phyloP scores from a whole-genome alignment of 2,113 vertebrate genomes.

The Columba janthina region DNA sequence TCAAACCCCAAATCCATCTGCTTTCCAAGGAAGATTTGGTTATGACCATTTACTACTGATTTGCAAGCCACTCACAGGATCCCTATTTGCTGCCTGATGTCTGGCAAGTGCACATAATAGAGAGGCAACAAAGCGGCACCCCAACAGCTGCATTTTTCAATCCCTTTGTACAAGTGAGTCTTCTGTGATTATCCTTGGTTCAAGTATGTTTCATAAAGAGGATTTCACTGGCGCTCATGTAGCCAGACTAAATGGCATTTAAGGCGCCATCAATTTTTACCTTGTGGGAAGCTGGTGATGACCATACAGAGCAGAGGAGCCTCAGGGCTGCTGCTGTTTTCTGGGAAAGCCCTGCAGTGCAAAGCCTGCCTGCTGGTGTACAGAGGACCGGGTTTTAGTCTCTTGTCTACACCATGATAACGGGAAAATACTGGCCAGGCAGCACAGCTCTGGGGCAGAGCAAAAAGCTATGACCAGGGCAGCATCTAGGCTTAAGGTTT shows the following conservation, averaged over 20 bases:
- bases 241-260: neutral
- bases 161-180: neutral
- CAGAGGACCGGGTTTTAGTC: neutral
- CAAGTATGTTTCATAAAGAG: neutral
- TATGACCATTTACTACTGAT: neutral
- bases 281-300: neutral
- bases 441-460: neutral
- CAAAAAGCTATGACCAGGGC: neutral
- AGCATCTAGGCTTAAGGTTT: neutral
- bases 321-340: accelerated
- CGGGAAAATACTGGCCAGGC: neutral
- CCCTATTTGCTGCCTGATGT: neutral
- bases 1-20: neutral
- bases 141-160: neutral
- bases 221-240: neutral
- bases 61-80: neutral
- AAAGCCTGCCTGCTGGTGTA: neutral
- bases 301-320: neutral
- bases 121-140: neutral
- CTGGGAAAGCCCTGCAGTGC: neutral
- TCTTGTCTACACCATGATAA: neutral
- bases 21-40: neutral
- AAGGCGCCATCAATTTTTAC: neutral
- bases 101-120: neutral
- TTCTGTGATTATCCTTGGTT: neutral